Conservation (phyloP, 1,140 invertebrate species). For the Ladona fulva region DNA sequence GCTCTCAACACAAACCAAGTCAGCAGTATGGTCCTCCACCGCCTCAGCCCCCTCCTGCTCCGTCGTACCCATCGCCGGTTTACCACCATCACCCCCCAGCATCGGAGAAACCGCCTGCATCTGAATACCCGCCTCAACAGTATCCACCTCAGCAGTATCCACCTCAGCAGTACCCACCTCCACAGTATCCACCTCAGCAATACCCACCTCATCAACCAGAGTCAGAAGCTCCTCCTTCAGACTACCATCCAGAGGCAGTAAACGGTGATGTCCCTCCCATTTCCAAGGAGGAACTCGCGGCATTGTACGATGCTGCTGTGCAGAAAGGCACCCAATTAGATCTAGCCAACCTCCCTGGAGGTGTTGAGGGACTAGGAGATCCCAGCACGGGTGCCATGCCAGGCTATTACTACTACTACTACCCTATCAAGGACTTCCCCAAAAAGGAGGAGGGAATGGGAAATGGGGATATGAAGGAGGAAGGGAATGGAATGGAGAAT, state of each 20-base stretch:
- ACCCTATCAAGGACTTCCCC: constrained; percentile 19
- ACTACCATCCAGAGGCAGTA: neutral
- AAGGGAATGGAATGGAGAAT: neutral
- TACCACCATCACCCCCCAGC: too few species aligned
- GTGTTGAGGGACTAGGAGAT: neutral
- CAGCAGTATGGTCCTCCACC: neutral
- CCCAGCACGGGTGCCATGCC: constrained; percentile 17
- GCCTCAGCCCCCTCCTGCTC: neutral
- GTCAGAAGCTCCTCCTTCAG: too few species aligned
- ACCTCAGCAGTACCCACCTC: neutral
- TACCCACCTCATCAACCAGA: neutral
- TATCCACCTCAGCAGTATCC: neutral
- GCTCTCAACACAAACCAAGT: neutral
- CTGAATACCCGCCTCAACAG: neutral
- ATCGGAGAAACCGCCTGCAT: neutral
- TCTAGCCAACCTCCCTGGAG: constrained; percentile 13
- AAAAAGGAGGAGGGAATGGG: neutral
- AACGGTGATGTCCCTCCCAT: constrained; percentile 18
- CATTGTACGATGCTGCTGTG: constrained; percentile 26
- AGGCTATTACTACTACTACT: constrained; percentile 26
- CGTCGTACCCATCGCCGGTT: too few species aligned
- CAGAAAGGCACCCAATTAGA: constrained; percentile 23
- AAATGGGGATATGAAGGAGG: neutral
- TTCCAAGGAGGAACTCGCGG: constrained; percentile 25
- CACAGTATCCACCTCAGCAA: neutral